Conservation (phyloP, 2,888 invertebrate species). For the Pilophorus perplexus region DNA sequence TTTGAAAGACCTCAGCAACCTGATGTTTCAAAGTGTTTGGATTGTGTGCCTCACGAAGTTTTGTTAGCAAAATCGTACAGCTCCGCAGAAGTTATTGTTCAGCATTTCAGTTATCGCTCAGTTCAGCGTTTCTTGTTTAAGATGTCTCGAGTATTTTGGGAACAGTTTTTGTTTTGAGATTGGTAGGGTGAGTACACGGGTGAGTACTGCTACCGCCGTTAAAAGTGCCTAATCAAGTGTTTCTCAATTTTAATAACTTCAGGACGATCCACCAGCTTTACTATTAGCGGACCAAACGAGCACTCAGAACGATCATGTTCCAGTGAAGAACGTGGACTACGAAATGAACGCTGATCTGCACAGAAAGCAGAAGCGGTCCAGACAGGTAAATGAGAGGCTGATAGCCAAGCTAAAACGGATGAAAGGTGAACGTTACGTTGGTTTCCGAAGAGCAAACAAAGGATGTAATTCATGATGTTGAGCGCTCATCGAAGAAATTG, state of each 20-base stretch:
- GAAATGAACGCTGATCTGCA: not conserved
- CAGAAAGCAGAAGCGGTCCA: not conserved
- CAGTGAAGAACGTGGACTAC: not conserved
- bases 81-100: too few relatives aligned
- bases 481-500: not conserved
- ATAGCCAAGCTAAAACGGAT: constrained; percentile 8
- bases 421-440: constrained; percentile 14
- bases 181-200: not conserved
- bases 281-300: not conserved
- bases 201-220: not conserved
- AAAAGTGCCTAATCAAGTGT: not conserved
- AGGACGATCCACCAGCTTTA: not conserved
- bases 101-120: too few relatives aligned
- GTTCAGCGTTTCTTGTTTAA: too few relatives aligned
- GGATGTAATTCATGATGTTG: constrained; percentile 9
- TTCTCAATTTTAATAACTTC: not conserved
- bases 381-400: not conserved
- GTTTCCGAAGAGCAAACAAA: constrained; percentile 13
- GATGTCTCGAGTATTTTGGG: too few relatives aligned
- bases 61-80: too few relatives aligned
- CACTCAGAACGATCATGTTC: not conserved
- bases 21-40: too few relatives aligned
- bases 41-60: too few relatives aligned
- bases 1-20: too few relatives aligned
- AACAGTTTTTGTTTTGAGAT: constrained; percentile 5